phyloP scores from a whole-genome alignment of 1,140 invertebrate species.

The Penaeus chinensis region DNA sequence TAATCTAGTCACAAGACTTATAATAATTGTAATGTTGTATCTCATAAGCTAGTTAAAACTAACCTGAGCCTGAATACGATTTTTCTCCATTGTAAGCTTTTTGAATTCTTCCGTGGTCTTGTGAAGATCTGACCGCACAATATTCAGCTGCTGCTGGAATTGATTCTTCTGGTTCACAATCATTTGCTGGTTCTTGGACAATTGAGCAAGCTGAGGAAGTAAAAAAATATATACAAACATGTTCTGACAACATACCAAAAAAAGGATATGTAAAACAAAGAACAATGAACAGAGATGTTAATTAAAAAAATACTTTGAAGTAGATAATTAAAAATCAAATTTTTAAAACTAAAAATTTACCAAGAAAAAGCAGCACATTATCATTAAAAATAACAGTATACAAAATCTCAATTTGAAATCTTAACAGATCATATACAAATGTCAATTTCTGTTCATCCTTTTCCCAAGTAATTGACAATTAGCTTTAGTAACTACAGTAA shows the following conservation, averaged over 20 bases:
- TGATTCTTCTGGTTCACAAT: constrained; percentile 54
- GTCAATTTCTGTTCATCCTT: too few species aligned
- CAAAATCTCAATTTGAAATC: too few species aligned
- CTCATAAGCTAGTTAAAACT: background rate
- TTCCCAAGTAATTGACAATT: too few species aligned
- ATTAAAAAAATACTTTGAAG: too few species aligned
- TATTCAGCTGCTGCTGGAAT: constrained; percentile 49
- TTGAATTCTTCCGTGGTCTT: constrained; percentile 54
- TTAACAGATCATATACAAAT: too few species aligned
- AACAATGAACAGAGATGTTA: background rate
- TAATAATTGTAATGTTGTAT: background rate
- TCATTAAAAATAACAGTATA: too few species aligned
- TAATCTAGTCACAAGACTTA: background rate
- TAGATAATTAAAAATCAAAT: too few species aligned
- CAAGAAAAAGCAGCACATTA: too few species aligned
- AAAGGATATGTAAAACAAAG: background rate
- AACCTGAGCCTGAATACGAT: constrained; percentile 36
- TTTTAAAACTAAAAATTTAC: too few species aligned
- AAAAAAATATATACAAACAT: background rate
- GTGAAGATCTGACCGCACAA: constrained; percentile 39
- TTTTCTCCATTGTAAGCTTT: constrained; percentile 52
- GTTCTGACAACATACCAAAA: background rate
- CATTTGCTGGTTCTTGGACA: constrained; percentile 57
- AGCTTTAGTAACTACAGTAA: too few species aligned
- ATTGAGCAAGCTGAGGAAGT: constrained; percentile 45